phyloP scores from a whole-genome alignment of 30 jellyfish, hydroid and myxozoan genomes.

The Nemopilema nomurai region DNA sequence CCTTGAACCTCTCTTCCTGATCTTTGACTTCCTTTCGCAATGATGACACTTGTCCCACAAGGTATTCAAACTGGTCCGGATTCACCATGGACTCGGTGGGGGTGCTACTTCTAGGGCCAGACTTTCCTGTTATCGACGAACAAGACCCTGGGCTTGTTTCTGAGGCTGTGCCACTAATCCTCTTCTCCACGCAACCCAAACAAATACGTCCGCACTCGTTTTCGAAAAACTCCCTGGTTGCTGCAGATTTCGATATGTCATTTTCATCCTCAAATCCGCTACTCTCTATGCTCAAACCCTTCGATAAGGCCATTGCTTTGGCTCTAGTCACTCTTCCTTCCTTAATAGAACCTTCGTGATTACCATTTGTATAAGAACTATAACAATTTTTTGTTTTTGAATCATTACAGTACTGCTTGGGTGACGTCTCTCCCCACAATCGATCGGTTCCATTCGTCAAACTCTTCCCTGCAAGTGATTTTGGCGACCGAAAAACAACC shows the following conservation, averaged over 20 bases:
- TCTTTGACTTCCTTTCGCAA: conserved; percentile 67
- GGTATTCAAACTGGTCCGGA: conserved; percentile 65
- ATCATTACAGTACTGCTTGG: neutral
- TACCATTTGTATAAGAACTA: neutral
- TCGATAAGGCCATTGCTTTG: conserved; percentile 5
- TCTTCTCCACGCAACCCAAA: neutral
- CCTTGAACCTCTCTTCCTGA: conserved; percentile 57
- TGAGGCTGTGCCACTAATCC: conserved; percentile 22
- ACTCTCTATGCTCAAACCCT: conserved; percentile 87
- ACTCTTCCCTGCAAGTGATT: neutral
- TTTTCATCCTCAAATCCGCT: conserved; percentile 98
- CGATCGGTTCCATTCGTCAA: neutral
- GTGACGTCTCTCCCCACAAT: neutral
- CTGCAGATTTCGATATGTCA: conserved; percentile 32
- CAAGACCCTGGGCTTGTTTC: neutral
- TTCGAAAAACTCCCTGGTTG: conserved; percentile 17
- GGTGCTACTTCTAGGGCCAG: conserved; percentile 10
- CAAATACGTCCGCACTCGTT: conserved; percentile 1
- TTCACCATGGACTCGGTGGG: conserved; percentile 23
- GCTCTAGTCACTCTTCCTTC: neutral
- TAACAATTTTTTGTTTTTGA: neutral
- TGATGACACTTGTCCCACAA: conserved; percentile 74
- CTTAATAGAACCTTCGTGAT: neutral
- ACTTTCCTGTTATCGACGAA: neutral
- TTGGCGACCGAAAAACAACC: neutral